phyloP scores from a whole-genome alignment of 2,797 vertebrate genomes.

The Gymnodraco acuticeps region DNA sequence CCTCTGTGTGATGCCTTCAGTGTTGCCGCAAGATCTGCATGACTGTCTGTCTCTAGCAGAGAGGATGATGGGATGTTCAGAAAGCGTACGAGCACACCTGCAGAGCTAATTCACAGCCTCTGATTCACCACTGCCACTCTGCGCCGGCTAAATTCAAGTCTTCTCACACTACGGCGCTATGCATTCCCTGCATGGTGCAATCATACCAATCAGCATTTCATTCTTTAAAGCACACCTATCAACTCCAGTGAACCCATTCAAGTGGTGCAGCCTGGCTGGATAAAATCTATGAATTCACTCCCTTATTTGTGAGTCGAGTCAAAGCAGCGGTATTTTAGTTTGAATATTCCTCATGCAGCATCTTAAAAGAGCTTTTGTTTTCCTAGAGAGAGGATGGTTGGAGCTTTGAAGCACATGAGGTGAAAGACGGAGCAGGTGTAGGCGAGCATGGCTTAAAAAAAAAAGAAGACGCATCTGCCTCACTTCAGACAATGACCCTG shows the following conservation, averaged over 20 bases:
- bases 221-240: conserved; percentile 59
- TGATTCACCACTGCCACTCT: conserved; percentile 65
- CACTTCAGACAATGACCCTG: conserved; percentile 44
- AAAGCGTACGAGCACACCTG: conserved; percentile 74
- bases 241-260: conserved; percentile 38
- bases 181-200: conserved; percentile 60
- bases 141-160: conserved; percentile 55
- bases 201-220: conserved; percentile 72
- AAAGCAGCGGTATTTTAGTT: conserved; percentile 46
- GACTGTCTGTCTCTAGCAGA: conserved; percentile 70
- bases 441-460: not conserved
- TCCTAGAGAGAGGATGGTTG: conserved; percentile 9
- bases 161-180: conserved; percentile 57
- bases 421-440: too few relatives aligned
- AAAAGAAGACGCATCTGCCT: conserved; percentile 7
- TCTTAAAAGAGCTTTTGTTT: conserved; percentile 34
- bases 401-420: conserved; percentile 29
- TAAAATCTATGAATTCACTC: conserved; percentile 34
- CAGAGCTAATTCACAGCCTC: conserved; percentile 79
- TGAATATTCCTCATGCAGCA: conserved; percentile 19
- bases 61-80: conserved; percentile 81
- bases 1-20: conserved; percentile 59
- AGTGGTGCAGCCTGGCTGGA: conserved; percentile 1
- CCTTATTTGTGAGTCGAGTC: conserved; percentile 14
- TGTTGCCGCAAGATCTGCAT: conserved; percentile 49